Base-by-base conservation (phyloP, 2,797 vertebrate genomes). In the Australoheros facetus region DNA sequence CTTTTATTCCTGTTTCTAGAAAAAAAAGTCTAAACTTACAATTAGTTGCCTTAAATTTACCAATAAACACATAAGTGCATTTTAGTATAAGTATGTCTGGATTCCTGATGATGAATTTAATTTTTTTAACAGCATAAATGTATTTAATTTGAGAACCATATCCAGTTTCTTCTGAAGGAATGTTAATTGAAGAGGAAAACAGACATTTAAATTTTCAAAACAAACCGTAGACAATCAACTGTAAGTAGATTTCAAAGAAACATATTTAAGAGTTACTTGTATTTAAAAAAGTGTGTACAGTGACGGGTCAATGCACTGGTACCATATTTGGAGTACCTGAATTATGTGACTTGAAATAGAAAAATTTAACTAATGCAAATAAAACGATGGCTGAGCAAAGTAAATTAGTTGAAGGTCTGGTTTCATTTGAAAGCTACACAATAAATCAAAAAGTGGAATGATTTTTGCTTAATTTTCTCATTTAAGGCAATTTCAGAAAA, bases 291-390 rank as follows among this genome's bases (percentile, higher is more conserved):
- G 10, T 10, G 10, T 1, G 21, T 26, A 45, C 39, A 28, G 5
- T 6, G 26, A 45, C 17, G 16, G 4, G 60, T 64, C 26, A 23
- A 13, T 26, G 39, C 17, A 37, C 37, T 64, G 60, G 42, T 45
- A 45, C 42, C 42, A 2, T 16, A 45, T 14, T 5, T 45, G 42
- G 13, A 39, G 37, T 9, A 39, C 37, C 10, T 39, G 10, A 39
- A 39, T 14, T 42, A 42, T 13, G 42, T 42, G 3, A 21, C 42
- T 66, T 64, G 37, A 19, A 42, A 48, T 2, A 66, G 5, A 42
- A 66, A 69, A 17, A 26, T 28, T 48, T 26, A 0, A 8, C 0
- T 28, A 23, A 48, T 2, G 1, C 23, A 30, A 26, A 28, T 5
- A 69, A 2, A 51, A 53, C 21, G 9, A 51, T 16, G 2, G 6